These are phyloP conservation scores for Neotragus moschatus DNA, from an alignment of 2,113 vertebrate genomes.

Conservation along the genomic window DNA sequence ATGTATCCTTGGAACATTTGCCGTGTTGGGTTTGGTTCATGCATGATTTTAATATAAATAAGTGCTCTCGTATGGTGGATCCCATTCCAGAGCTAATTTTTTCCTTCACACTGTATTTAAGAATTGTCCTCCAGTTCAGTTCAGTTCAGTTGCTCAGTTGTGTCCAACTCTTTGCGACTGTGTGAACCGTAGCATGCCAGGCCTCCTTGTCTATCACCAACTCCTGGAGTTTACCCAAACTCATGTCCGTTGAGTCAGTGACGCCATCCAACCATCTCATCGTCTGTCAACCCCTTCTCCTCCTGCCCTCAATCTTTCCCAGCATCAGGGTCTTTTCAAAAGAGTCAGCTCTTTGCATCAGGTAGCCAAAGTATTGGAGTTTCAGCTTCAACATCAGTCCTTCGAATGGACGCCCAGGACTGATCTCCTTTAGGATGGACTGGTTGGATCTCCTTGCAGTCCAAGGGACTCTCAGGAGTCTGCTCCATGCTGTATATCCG, in stretches of 20 bases:
- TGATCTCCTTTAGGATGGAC: not conserved
- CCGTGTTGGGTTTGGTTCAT: not conserved
- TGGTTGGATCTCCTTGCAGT: not conserved
- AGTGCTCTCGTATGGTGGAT: not conserved
- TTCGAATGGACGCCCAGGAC: not conserved
- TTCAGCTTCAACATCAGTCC: not conserved
- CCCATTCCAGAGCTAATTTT: not conserved
- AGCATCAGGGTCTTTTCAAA: not conserved
- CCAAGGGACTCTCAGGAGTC: not conserved
- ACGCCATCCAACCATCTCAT: not conserved
- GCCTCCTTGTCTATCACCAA: not conserved
- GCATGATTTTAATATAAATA: not conserved
- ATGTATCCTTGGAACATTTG: not conserved
- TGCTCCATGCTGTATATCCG: not conserved
- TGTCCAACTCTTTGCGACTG: not conserved
- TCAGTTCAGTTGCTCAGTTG: not conserved
- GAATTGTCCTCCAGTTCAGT: not conserved
- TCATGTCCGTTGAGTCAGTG: not conserved
- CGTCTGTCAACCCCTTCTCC: not conserved
- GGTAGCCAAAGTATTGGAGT: not conserved
- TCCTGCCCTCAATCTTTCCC: not conserved
- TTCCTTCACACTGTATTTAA: not conserved
- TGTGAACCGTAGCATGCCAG: not conserved
- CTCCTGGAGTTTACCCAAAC: not conserved
- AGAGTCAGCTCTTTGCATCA: not conserved